A percentile compares a stretch with the other conserved stretches of the same genome.
Conservation (phyloP, 2,113 vertebrate genomes). For the Crotophaga sulcirostris region DNA sequence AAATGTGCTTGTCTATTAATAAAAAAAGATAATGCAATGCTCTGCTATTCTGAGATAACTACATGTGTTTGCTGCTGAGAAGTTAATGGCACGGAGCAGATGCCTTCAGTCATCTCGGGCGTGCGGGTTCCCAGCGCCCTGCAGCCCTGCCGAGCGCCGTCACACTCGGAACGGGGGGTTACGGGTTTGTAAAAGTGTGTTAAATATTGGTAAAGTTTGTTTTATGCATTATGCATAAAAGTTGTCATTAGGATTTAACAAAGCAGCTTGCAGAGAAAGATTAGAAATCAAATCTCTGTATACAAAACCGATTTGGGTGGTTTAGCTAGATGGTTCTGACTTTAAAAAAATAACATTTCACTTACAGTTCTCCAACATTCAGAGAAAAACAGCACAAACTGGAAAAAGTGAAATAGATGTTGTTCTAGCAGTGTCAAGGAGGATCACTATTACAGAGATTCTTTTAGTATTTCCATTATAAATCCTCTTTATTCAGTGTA, state of each 20-base stretch:
- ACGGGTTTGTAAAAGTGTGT: constrained; percentile 76
- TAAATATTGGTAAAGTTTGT: constrained; percentile 80
- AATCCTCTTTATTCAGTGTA: constrained; percentile 56
- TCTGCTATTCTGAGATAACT: constrained; percentile 45
- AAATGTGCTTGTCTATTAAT: constrained; percentile 42
- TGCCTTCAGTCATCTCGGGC: constrained; percentile 38
- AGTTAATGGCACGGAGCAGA: constrained; percentile 59
- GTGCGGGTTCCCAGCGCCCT: constrained; percentile 13
- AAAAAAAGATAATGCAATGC: constrained; percentile 50
- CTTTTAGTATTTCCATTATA: constrained; percentile 53
- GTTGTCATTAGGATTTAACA: constrained; percentile 83
- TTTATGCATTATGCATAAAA: constrained; percentile 83
- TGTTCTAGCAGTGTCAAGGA: neutral
- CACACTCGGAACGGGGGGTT: constrained; percentile 70
- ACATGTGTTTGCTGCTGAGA: constrained; percentile 41
- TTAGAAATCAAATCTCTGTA: constrained; percentile 81
- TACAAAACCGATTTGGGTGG: constrained; percentile 76
- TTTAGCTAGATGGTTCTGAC: constrained; percentile 77
- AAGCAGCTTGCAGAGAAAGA: constrained; percentile 80
- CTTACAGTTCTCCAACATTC: constrained; percentile 65
- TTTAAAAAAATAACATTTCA: constrained; percentile 73
- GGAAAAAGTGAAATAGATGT: constrained; percentile 56
- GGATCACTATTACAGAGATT: constrained; percentile 34
- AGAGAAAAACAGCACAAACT: constrained; percentile 26
- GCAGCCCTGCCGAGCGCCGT: constrained; percentile 64